phyloP scores from a whole-genome alignment of 2,113 vertebrate genomes.

The Sapajus apella region DNA sequence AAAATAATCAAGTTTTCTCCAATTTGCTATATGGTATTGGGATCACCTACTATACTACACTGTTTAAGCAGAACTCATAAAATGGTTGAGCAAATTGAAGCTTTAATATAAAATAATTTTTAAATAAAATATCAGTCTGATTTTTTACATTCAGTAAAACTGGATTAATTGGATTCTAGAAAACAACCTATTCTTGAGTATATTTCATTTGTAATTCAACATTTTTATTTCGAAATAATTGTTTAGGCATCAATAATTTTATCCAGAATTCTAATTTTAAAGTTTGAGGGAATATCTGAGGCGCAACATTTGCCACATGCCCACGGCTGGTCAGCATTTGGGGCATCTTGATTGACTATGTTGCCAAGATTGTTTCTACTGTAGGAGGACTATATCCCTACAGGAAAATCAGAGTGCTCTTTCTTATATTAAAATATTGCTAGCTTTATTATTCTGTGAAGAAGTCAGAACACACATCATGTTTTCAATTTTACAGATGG shows the following conservation, averaged over 20 bases:
- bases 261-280: neutral
- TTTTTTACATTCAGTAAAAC: neutral
- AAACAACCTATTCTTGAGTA: neutral
- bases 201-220: neutral
- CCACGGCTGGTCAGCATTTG: neutral
- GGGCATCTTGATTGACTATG: neutral
- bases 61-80: neutral
- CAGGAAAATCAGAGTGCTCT: neutral
- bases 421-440: neutral
- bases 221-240: neutral
- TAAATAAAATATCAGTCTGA: neutral
- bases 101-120: neutral
- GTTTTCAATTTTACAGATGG: neutral
- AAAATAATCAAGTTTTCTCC: neutral
- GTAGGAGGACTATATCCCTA: neutral
- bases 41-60: neutral
- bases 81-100: neutral
- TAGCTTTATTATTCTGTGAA: neutral
- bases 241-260: neutral
- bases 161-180: neutral
- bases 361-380: neutral
- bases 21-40: neutral
- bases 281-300: neutral
- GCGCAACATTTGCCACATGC: neutral
- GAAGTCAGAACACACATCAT: neutral